Base-by-base conservation (phyloP, 2,113 vertebrate species). In the Circaetus gallicus region DNA sequence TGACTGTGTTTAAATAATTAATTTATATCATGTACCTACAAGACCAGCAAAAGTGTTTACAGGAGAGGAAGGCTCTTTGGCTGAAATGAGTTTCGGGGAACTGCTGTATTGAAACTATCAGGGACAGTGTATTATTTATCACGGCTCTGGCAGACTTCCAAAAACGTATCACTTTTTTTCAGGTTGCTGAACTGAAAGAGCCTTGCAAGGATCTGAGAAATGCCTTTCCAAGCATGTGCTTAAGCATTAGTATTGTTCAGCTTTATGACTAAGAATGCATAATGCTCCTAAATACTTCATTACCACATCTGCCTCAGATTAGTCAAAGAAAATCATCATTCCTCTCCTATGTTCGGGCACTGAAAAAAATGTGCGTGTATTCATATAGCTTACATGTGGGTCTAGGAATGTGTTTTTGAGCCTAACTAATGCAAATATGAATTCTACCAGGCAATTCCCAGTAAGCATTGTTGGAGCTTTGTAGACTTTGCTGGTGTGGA, bases 61-160 rank as follows among this genome's bases (percentile, higher is more conserved):
- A 78, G 83, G 65, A 95, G 88, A 71, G 36, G 84, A 88, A 85
- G 73, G 52, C 74, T 87, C 42, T 81, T 6, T 47, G 91, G 79
- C 82, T 95, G 85, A 49, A 77, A 91, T 42, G 80, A 87, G 69
- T 83, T 95, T 93, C 73, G 81, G 87, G 52, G 77, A 94, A 76
- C 49, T 84, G 82, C 72, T 86, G 20, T 49, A 77, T 59, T 84
- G 82, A 42, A 90, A 34, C 72, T 84, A 49, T 81, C 76, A 87
- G 87, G 59, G 79, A n/a, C 84, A 89, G 82, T 86, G 81, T 77
- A 85, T 97, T 97, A 89, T 96, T 96, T 94, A 91, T 89, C 89
- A 90, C 2, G 34, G 59, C 49, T 59, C 50, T 87, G 91, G 89
- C 55, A 58, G 74, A 49, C 43, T 72, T 67, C 70, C 90, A 93